Evolutionary conservation across 2,888 invertebrate genomes (phyloP), one percentile per base, ranked within the genome.

Genomic region (Osmoderma eremita): DNA sequence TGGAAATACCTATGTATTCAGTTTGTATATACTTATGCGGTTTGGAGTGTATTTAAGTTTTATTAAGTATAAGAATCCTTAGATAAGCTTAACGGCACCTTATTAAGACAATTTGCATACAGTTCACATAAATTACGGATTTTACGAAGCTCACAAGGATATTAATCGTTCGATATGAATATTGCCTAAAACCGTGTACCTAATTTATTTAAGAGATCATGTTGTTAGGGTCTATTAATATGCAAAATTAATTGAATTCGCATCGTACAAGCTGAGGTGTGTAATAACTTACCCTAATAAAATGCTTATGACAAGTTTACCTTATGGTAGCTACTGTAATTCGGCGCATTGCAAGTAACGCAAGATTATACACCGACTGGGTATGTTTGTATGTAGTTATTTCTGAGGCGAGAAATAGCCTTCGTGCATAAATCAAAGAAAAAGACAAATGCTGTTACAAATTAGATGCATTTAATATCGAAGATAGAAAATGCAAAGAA

Each of bases 101-200:
- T 30, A 17, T 45, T 45, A 41, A 24, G 15, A 13, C 24, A 17
- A 45, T 61, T 61, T 61, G 36, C 58, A 45, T 45, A 17, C 15
- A 30, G 18, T 45, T 30, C 58, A 30, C 45, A 61, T 61, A 61
- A 30, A 61, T 61, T 61, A 45, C 13, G 18, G 30, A 61, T 61
- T 42, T 42, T 58, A 58, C 24, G 24, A 45, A 53, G 8, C 15
- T 42, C 24, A 5, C 12, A 30, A 24, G 20, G 17, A 10, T 42
- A 61, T 61, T 61, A 61, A 72, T 72, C 67, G 72, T 69, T 71
- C 69, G 75, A 75, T 74, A 74, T 74, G 73, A 71, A 74, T 74
- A 74, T 70, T 74, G 72, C 67, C 18, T 71, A 73, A 73, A 74
- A 75, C 75, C 75, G 73, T 73, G 77, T 76, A 74, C 24, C 41